Evolutionary conservation across 2,797 vertebrate genomes (phyloP), one percentile per base, ranked within the genome.

Genomic region (Pipistrellus nathusii): DNA sequence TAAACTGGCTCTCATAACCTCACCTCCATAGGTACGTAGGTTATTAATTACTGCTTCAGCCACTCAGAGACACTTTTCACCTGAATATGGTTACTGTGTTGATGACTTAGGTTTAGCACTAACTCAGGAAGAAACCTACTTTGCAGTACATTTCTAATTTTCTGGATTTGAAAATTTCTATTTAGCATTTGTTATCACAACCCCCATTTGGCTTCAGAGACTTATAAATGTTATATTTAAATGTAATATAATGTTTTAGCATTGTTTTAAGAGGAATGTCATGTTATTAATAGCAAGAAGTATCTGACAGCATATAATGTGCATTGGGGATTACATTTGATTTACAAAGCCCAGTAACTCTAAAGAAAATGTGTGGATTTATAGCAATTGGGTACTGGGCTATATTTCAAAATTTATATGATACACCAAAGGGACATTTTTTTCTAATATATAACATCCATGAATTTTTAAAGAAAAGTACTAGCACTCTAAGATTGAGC

Each of bases 351-450:
- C 91, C 90, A n/a, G 64, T 12, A 7, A 3, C n/a, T 2, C 88
- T 71, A 95, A 35, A 81, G 81, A 92, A 97, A 96, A 93, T 87
- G 2, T 90, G 92, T 81, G 20, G 13, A 68, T 97, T 97, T 94
- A 95, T 1, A 87, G 4, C 59, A 23, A 83, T 97, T 94, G 80
- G 1, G 3, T 88, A 76, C 66, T 92, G 1, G 85, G 88, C 5
- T 83, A 93, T n/a, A 80, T 95, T 77, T 94, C 84, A 69, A 92
- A 93, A 94, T 95, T 93, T 95, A 94, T 90, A 77, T 87, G 25
- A 6, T 91, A 86, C 72, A 80, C 75, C 14, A 51, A 83, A 57
- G 59, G 25, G 81, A 95, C 17, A 51, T 78, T 95, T 95, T 88
- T 88, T 75, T 62, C 8, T 91, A 95, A 88, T 69, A 27, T 82